Evolutionary conservation across 1,140 invertebrate genomes (phyloP).

Genomic region (Monomorium pharaonis): DNA sequence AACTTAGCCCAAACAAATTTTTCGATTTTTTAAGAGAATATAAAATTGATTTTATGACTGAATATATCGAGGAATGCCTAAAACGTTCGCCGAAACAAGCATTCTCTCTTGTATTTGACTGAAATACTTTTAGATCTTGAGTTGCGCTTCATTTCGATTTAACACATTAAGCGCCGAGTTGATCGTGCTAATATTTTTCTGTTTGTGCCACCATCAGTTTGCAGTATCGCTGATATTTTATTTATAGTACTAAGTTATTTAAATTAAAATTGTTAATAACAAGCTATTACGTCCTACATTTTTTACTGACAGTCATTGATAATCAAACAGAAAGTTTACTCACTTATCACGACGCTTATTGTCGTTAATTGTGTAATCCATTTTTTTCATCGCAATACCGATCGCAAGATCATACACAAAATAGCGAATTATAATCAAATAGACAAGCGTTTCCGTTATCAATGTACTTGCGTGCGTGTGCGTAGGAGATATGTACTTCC

Average conservation of each 20-base stretch:
- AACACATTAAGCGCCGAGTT: too few species aligned
- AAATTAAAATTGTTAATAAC: too few species aligned
- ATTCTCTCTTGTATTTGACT: constrained; percentile 15
- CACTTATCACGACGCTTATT: too few species aligned
- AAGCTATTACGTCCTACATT: too few species aligned
- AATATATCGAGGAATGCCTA: background rate
- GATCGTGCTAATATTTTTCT: too few species aligned
- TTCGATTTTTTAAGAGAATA: background rate
- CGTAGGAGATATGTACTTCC: constrained; percentile 25
- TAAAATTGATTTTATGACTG: constrained; percentile 26
- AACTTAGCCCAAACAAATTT: background rate
- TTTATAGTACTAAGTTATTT: too few species aligned
- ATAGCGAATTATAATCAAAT: constrained; percentile 48
- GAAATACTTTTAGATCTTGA: constrained; percentile 25
- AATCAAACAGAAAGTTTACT: too few species aligned
- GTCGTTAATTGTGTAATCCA: background rate
- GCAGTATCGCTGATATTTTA: too few species aligned
- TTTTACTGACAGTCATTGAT: too few species aligned
- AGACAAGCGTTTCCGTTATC: background rate
- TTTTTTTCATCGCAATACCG: background rate
- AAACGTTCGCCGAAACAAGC: background rate
- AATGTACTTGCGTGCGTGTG: background rate
- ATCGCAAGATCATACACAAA: background rate
- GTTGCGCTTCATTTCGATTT: constrained; percentile 3
- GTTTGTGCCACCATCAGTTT: too few species aligned